These are phyloP conservation scores for Holacanthella duospinosa DNA, from an alignment of 2,888 invertebrate genomes.

Conservation along the genomic window DNA sequence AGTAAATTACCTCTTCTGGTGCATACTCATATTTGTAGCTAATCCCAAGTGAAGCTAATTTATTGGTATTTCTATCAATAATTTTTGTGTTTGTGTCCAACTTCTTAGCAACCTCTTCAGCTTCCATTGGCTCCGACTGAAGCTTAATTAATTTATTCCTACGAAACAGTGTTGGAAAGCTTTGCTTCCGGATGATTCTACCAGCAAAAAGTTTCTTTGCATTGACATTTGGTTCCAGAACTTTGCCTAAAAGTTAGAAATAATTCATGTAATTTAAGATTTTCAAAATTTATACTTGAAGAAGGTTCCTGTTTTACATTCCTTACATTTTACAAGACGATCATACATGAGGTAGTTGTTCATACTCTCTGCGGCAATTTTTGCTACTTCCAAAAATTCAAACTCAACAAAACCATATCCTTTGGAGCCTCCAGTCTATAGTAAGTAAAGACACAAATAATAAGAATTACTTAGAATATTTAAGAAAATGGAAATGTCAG, in stretches of 20 bases:
- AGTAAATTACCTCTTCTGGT: too few relatives aligned
- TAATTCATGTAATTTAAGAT: not conserved
- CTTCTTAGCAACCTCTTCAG: constrained; percentile 15
- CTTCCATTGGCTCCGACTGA: constrained; percentile 12
- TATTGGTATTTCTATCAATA: constrained; percentile 19
- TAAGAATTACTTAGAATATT: not conserved
- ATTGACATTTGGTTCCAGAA: constrained; percentile 17
- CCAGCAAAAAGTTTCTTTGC: constrained; percentile 20
- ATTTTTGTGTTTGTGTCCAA: constrained; percentile 12
- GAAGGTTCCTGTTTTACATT: not conserved
- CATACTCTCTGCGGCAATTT: constrained; percentile 91
- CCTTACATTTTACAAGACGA: constrained; percentile 68
- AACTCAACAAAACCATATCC: constrained; percentile 91
- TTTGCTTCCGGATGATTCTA: constrained; percentile 13
- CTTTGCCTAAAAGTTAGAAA: constrained; percentile 20
- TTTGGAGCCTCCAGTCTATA: constrained; percentile 64
- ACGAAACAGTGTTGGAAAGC: constrained; percentile 18
- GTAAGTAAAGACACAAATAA: not conserved
- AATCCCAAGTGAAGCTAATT: constrained; percentile 26
- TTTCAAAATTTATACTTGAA: too few relatives aligned
- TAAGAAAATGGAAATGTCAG: not conserved
- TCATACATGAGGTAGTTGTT: constrained; percentile 95
- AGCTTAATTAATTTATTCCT: constrained; percentile 8
- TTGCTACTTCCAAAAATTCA: constrained; percentile 67
- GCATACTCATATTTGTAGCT: constrained; percentile 18